Evolutionary conservation across 2,888 invertebrate species (phyloP), one percentile per base, ranked within the genome.

Genomic region (Melieria picta): DNA sequence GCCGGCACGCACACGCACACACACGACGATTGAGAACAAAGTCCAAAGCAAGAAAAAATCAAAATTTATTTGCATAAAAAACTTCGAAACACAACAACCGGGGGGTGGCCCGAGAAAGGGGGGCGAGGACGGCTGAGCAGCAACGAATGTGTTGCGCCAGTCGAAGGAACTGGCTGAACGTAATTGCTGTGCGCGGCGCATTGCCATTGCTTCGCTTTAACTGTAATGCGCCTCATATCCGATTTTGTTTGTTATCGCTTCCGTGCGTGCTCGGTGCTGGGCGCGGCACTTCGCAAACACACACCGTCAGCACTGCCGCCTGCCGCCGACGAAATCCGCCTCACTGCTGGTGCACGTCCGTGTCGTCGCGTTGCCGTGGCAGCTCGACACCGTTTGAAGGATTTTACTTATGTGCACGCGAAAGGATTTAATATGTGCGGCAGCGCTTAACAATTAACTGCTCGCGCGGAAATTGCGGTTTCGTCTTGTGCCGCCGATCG

Each of bases 171-270:
- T 13, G 7, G 6, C 5, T n/a, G 13, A 10, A 70, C n/a, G 66
- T 73, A 73, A 73, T 70, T 73, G 64, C 47, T 70, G 63, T 13
- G n/a, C n/a, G 7, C 45, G n/a, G 42, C 13, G n/a, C 11, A 46
- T n/a, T 47, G 3, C 13, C 42, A n/a, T 11, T 43, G 50, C 52
- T 67, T 67, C 46, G 48, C 56, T 69, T 69, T 62, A 63, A 52
- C 30, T 13, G 67, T 71, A 71, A 71, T 61, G 57, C 57, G 64
- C 43, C 43, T 65, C 69, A 46, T 55, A 58, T 74, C 72, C 66
- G 74, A 62, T 52, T 57, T 67, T 69, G 66, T 69, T 72, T 64
- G 72, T 67, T 72, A 69, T 74, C 72, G 69, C 58, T 69, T 58
- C 66, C 69, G 74, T 69, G 10, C 55, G 65, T 57, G 71, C 73